A percentile compares a stretch with the other conserved stretches of the same genome.
Evolutionary conservation across 2,888 invertebrate species (phyloP).

Genomic region (Endotricha flammealis): DNA sequence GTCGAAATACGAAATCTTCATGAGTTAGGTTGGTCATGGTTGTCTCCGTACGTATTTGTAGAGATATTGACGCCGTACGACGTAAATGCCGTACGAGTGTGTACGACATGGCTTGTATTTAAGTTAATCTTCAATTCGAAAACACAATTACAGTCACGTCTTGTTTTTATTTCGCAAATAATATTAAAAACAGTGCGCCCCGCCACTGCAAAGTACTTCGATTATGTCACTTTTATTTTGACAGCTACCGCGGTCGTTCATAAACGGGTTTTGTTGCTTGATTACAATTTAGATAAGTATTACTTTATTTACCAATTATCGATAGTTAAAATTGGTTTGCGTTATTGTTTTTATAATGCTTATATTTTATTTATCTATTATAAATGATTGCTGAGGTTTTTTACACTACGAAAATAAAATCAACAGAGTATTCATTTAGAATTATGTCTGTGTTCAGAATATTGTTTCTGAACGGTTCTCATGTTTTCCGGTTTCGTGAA

Average conservation of each 20-base stretch:
- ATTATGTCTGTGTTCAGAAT: too few relatives aligned
- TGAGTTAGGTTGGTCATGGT: slow-evolving; percentile 63
- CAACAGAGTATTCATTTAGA: too few relatives aligned
- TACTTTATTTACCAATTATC: too few relatives aligned
- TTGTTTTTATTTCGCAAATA: slow-evolving; percentile 16
- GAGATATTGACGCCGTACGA: slow-evolving; percentile 46
- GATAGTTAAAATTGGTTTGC: too few relatives aligned
- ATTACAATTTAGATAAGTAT: too few relatives aligned
- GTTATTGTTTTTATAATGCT: too few relatives aligned
- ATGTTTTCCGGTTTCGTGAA: too few relatives aligned
- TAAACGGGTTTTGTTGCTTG: slow-evolving; percentile 36
- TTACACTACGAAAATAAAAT: too few relatives aligned
- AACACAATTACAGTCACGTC: slow-evolving; percentile 36
- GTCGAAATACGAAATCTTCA: slow-evolving; percentile 64
- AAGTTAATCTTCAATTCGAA: slow-evolving; percentile 17
- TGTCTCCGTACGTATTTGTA: slow-evolving; percentile 56
- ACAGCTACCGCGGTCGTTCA: slow-evolving; percentile 37
- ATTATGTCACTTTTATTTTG: slow-evolving; percentile 53
- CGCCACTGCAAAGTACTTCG: slow-evolving; percentile 22
- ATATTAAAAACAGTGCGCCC: slow-evolving; percentile 5
- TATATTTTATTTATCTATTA: too few relatives aligned
- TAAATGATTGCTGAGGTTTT: too few relatives aligned
- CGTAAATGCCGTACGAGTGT: slow-evolving; percentile 60
- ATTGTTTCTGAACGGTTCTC: too few relatives aligned
- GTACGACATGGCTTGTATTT: slow-evolving; percentile 51